Percentiles rank a stretch among this genome's conserved stretches.
Evolutionary conservation across 2,797 vertebrate species (phyloP).

Genomic region (Crenichthys baileyi): DNA sequence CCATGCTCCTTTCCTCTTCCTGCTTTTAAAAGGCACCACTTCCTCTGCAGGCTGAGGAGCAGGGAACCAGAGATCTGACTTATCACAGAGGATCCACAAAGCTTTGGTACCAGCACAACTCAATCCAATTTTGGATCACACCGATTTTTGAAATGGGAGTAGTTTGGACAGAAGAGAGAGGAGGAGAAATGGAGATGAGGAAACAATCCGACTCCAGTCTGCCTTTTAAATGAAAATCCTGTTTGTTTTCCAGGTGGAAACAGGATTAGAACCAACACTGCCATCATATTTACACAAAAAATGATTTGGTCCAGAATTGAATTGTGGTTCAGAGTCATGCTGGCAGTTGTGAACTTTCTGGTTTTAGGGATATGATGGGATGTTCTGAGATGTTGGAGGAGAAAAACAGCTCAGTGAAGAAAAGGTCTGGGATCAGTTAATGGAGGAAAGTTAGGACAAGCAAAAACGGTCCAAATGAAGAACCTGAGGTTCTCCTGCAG

Average conservation of each 20-base stretch:
- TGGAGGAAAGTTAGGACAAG: not conserved
- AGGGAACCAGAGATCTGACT: slow-evolving; percentile 34
- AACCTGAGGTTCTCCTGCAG: not conserved
- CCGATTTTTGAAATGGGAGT: slow-evolving; percentile 37
- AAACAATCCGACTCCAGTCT: slow-evolving; percentile 10
- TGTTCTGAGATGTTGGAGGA: not conserved
- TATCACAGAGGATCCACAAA: slow-evolving; percentile 28
- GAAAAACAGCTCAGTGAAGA: not conserved
- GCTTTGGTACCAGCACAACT: slow-evolving; percentile 25
- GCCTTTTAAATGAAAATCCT: slow-evolving; percentile 10
- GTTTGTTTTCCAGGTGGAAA: slow-evolving; percentile 24
- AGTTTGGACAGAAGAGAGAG: slow-evolving; percentile 8
- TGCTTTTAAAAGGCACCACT: slow-evolving; percentile 3
- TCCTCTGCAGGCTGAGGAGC: slow-evolving; percentile 31
- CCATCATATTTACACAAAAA: not conserved
- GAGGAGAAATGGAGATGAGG: not conserved
- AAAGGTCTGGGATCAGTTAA: not conserved
- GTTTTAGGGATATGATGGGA: not conserved
- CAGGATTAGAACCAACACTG: slow-evolving; percentile 20
- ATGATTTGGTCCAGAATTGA: not conserved
- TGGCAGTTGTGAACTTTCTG: not conserved
- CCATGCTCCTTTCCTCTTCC: slow-evolving; percentile 1
- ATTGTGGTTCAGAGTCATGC: no score
- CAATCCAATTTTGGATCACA: slow-evolving; percentile 35
- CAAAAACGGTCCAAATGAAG: not conserved